Evolutionary conservation across 2,888 invertebrate species (phyloP), one percentile per base, ranked within the genome.

Genomic region (Leptinotarsa haldemani): DNA sequence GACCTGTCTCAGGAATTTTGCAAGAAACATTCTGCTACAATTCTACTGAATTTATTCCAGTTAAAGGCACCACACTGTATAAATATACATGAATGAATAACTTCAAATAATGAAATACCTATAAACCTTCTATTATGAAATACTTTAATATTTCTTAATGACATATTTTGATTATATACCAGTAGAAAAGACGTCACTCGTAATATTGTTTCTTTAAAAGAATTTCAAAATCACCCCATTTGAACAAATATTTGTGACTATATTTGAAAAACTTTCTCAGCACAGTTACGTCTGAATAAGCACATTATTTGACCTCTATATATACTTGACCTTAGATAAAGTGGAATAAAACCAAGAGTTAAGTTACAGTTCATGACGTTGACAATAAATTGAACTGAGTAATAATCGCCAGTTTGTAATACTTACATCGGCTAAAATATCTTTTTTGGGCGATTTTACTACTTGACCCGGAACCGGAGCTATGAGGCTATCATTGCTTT

Each of bases 351-450:
- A 30, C 15, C 70, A 25, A 58, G 46, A 47, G 40, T 56, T 65
- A 53, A 25, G 7, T 7, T 7, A 40, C 9, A 30, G 12, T 9
- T 40, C 9, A 9, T 40, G 40, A 40, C 40, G 40, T 40, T 40
- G 40, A 5, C 40, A 40, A 9, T 40, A 40, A 40, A 40, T 9
- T 40, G 40, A 9, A 40, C 40, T 40, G 40, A 40, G 9, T 12
- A 9, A 40, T 40, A 5, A 12, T 18, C 7, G 52, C 3, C 1
- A 18, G 58, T 15, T 58, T 13, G 5, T 58, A 4, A 58, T 75
- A 80, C 80, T 80, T 77, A 80, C 80, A 75, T 80, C 75, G 70
- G 74, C 77, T 74, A 80, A 79, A 76, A 77, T 76, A 61, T 71
- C 69, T 65, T 73, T 75, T 74, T 75, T 78, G 46, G 73, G 65